A percentile compares a stretch with the other conserved stretches of the same genome.
phyloP scores from a whole-genome alignment of 2,888 invertebrate species.

The Resseliella maxima region DNA sequence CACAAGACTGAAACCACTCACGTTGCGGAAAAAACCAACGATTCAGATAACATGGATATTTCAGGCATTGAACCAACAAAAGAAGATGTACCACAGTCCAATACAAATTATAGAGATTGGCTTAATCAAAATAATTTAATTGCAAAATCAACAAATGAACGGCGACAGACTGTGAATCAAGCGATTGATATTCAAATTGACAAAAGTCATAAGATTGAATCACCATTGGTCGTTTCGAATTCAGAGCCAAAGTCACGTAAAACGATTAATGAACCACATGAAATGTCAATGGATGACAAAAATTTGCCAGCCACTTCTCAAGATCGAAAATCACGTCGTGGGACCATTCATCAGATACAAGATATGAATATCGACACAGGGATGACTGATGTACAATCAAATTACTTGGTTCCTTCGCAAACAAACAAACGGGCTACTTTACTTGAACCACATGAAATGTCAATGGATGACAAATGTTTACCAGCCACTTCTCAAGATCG shows the following conservation, averaged over 20 bases:
- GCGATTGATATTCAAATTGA: not conserved
- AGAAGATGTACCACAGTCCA: not conserved
- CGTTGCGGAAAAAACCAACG: not conserved
- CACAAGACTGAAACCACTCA: not conserved
- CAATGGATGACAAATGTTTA: not conserved
- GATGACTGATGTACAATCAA: no score
- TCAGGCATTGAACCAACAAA: not conserved
- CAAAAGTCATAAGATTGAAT: not conserved
- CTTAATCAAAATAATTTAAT: not conserved
- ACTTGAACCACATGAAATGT: not conserved
- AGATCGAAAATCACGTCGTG: not conserved
- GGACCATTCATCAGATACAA: not conserved
- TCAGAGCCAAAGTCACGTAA: not conserved
- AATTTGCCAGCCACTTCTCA: not conserved
- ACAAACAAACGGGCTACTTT: not conserved
- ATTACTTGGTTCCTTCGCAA: not conserved
- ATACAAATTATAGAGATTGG: not conserved
- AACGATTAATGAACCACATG: not conserved
- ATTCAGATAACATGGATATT: conserved; percentile 8
- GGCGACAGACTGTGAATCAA: not conserved
- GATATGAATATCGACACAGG: not conserved
- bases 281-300: not conserved
- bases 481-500: not conserved
- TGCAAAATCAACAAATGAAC: not conserved
- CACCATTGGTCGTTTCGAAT: not conserved